Conservation (phyloP, 2,113 vertebrate species). For the Corythornis vintsioides region DNA sequence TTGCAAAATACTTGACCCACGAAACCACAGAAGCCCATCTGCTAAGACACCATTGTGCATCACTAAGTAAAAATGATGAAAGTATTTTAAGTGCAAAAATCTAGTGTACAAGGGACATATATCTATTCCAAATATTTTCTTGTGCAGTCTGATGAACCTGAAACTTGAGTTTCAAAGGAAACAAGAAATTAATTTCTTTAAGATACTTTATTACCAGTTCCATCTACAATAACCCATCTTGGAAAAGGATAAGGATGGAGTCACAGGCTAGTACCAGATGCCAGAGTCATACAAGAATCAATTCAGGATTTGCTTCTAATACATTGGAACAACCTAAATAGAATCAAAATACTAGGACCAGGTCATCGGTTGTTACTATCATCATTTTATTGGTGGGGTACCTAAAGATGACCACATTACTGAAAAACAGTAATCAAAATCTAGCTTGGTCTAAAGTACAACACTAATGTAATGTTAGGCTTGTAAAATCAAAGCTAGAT, state of each 20-base stretch:
- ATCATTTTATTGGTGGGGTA: not conserved
- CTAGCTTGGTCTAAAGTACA: not conserved
- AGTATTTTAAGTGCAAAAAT: not conserved
- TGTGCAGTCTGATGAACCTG: not conserved
- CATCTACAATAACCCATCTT: not conserved
- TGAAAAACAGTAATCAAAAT: not conserved
- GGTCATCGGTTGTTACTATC: not conserved
- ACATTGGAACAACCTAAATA: not conserved
- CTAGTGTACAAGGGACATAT: not conserved
- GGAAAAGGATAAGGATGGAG: not conserved
- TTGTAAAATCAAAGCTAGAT: not conserved
- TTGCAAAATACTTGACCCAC: slow-evolving; percentile 57
- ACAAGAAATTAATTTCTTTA: not conserved
- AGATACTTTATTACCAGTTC: not conserved
- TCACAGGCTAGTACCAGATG: not conserved
- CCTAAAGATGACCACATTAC: not conserved
- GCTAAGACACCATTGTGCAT: not conserved
- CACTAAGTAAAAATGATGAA: not conserved
- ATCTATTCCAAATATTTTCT: not conserved
- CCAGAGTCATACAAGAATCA: not conserved
- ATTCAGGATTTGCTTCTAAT: not conserved
- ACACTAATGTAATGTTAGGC: not conserved
- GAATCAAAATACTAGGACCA: not conserved
- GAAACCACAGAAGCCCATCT: slow-evolving; percentile 13
- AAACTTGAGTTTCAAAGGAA: not conserved